Evolutionary conservation across 2,113 vertebrate species (phyloP).

Genomic region (Morone saxatilis): DNA sequence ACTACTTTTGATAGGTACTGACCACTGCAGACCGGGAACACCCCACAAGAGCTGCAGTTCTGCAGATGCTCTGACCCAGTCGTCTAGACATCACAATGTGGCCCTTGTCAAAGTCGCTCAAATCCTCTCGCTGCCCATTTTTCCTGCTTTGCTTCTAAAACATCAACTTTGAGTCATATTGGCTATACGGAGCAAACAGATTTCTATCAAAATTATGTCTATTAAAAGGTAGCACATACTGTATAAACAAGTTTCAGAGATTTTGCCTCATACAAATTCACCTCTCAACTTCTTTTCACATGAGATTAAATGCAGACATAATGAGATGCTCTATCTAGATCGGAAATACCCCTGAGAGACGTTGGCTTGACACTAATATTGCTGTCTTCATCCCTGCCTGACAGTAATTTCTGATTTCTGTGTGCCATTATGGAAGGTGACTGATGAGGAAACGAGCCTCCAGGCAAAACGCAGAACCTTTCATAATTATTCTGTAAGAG

Average conservation of each 20-base stretch:
- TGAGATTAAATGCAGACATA: slow-evolving; percentile 21
- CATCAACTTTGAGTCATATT: not conserved
- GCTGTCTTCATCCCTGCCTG: slow-evolving; percentile 11
- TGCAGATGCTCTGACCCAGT: no score
- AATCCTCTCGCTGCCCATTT: no score
- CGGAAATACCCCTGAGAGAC: slow-evolving; percentile 19
- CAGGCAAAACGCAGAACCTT: slow-evolving; percentile 13
- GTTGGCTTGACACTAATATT: slow-evolving; percentile 1
- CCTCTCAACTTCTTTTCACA: not conserved
- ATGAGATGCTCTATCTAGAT: slow-evolving; percentile 5
- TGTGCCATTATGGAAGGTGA: slow-evolving; percentile 3
- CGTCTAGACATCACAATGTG: no score
- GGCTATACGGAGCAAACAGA: not conserved
- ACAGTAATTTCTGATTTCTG: slow-evolving; percentile 16
- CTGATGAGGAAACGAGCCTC: slow-evolving; percentile 17
- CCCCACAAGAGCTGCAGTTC: no score
- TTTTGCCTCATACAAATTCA: not conserved
- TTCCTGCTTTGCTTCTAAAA: no score
- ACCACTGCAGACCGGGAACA: no score
- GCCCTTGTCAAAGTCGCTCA: no score
- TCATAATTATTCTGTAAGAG: slow-evolving; percentile 33
- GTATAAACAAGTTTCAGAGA: not conserved
- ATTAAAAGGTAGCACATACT: no score
- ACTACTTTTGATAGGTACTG: no score
- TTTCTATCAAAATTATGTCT: no score